Conservation (phyloP, 2,888 invertebrate species). For the Microdon myrmicae region DNA sequence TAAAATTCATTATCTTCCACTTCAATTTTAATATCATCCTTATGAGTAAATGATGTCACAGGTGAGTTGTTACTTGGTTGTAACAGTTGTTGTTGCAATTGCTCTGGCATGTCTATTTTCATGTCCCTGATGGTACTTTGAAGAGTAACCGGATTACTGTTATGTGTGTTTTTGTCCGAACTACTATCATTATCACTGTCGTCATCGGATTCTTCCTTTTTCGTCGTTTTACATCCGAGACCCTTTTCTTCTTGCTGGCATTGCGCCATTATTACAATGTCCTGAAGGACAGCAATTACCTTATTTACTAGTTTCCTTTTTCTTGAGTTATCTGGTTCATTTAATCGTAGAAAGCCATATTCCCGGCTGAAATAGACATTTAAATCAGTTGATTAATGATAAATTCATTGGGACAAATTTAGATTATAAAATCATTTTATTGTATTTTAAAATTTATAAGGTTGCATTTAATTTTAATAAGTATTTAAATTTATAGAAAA, state of each 20-base stretch:
- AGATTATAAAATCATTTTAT: too few species aligned
- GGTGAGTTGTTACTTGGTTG: too few species aligned
- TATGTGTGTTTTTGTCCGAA: constrained; percentile 54
- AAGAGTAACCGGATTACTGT: constrained; percentile 56
- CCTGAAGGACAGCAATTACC: constrained; percentile 86
- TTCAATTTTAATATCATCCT: constrained; percentile 49
- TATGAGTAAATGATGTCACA: constrained; percentile 21
- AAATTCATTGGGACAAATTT: neutral
- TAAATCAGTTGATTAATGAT: constrained; percentile 1
- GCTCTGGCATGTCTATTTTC: constrained; percentile 33
- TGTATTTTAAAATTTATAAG: too few species aligned
- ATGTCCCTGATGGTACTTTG: constrained; percentile 55
- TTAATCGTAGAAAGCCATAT: constrained; percentile 88
- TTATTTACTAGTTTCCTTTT: constrained; percentile 84
- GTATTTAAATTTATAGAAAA: too few species aligned
- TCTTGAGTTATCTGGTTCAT: constrained; percentile 81
- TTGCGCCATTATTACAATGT: constrained; percentile 84
- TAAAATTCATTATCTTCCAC: constrained; percentile 32
- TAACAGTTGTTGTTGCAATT: constrained; percentile 27
- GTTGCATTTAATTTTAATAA: too few species aligned
- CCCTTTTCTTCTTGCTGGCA: constrained; percentile 68
- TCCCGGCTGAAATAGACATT: constrained; percentile 76
- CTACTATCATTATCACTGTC: constrained; percentile 60
- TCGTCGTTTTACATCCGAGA: constrained; percentile 19
- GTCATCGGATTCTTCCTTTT: constrained; percentile 50